A percentile compares a stretch with the other conserved stretches of the same genome.
phyloP scores from a whole-genome alignment of 2,113 vertebrate genomes.

The Nematolebias whitei region DNA sequence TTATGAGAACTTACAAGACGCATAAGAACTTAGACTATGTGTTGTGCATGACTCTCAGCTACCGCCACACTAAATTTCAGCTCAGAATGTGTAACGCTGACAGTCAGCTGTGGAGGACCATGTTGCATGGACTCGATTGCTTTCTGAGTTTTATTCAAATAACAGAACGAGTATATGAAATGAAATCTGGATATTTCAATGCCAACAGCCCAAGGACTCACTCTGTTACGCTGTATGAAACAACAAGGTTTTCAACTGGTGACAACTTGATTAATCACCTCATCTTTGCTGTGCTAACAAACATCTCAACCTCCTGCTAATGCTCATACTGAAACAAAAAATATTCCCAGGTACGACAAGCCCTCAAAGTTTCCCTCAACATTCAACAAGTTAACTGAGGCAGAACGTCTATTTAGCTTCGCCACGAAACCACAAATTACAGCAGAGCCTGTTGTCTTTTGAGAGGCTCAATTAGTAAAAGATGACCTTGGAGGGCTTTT shows the following conservation, averaged over 20 bases:
- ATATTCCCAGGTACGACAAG: conserved; percentile 9
- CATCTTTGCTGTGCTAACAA: conserved; percentile 45
- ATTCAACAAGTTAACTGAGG: conserved; percentile 30
- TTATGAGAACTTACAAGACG: no score
- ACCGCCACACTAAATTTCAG: no score
- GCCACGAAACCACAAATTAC: conserved; percentile 60
- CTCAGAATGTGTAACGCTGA: no score
- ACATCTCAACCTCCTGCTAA: conserved; percentile 32
- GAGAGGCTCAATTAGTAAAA: conserved; percentile 60
- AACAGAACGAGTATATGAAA: not conserved
- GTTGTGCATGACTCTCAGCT: no score
- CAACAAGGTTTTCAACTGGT: conserved; percentile 2
- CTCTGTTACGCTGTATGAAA: conserved; percentile 10
- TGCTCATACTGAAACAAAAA: conserved; percentile 11
- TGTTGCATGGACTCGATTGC: no score
- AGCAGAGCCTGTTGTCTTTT: conserved; percentile 43
- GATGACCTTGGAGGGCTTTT: conserved; percentile 42
- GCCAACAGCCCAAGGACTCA: conserved; percentile 10
- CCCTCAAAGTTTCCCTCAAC: not conserved
- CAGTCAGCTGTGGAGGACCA: no score
- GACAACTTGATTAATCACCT: conserved; percentile 62
- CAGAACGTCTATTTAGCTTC: conserved; percentile 30
- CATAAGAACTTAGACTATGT: no score
- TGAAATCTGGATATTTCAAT: conserved; percentile 16
- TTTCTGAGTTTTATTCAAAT: no score